Percentiles rank a stretch among this genome's conserved stretches.
Conservation (phyloP, 2,113 vertebrate genomes). For the Pituophis catenifer region DNA sequence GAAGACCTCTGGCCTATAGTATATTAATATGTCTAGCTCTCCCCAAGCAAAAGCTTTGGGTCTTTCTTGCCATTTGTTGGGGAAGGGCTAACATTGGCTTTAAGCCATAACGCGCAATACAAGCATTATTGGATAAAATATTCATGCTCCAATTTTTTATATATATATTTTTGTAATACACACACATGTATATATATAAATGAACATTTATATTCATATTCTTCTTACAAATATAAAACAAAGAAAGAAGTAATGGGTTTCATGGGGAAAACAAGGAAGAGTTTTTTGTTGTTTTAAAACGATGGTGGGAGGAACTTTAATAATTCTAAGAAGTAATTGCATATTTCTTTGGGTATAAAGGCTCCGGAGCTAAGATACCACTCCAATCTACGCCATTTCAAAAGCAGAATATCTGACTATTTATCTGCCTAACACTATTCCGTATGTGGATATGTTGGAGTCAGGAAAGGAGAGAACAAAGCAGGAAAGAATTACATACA, state of each 20-base stretch:
- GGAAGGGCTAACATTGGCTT: neutral
- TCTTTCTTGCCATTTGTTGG: neutral
- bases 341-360: neutral
- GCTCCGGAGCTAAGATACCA: neutral
- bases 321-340: neutral
- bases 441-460: neutral
- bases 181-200: neutral
- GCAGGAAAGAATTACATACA: neutral
- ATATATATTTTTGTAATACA: too few relatives aligned
- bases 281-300: neutral
- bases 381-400: neutral
- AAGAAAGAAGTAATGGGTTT: neutral
- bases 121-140: neutral
- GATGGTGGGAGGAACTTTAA: neutral
- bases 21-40: neutral
- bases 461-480: neutral
- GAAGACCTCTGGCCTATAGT: too few relatives aligned
- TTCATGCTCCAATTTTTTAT: neutral
- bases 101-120: neutral
- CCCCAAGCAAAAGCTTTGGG: neutral
- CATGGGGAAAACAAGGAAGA: neutral
- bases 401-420: neutral
- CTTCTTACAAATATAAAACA: neutral
- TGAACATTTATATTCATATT: neutral
- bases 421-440: neutral